Evolutionary conservation across 2,113 vertebrate species (phyloP).

Genomic region (Brachypodius melanocephalos): DNA sequence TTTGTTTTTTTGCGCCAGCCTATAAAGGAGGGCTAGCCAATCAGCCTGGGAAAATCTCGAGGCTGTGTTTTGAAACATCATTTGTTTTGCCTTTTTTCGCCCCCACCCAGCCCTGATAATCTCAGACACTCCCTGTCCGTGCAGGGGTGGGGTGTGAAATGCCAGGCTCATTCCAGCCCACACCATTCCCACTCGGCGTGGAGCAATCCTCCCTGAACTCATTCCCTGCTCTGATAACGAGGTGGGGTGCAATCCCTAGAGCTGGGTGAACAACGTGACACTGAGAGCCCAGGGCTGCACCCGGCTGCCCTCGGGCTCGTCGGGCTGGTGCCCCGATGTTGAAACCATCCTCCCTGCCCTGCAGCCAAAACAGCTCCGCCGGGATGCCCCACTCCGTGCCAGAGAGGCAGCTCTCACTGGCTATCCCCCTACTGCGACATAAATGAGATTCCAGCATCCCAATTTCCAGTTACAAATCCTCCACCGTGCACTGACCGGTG

Average conservation of each 20-base stretch:
- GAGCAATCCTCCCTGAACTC: background rate
- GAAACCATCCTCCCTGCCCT: background rate
- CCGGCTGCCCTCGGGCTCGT: background rate
- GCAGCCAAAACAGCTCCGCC: background rate
- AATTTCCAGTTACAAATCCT: slow-evolving; percentile 8
- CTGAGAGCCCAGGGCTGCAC: background rate
- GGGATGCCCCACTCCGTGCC: background rate
- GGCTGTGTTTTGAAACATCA: background rate
- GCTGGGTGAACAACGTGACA: rapidly evolving
- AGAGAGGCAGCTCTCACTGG: background rate
- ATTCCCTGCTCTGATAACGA: rapidly evolving
- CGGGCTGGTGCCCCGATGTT: background rate
- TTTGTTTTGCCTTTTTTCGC: background rate
- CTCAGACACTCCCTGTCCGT: background rate
- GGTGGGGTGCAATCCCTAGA: background rate
- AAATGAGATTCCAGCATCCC: slow-evolving; percentile 21
- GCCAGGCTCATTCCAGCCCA: background rate
- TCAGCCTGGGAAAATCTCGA: slow-evolving; percentile 36
- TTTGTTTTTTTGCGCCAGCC: background rate
- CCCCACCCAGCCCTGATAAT: background rate
- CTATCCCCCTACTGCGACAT: background rate
- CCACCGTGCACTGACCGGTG: background rate
- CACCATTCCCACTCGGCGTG: background rate
- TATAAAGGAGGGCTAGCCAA: background rate
- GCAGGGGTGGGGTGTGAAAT: background rate